Evolutionary conservation across 1,140 invertebrate genomes (phyloP).

Genomic region (Trichomalopsis sarcophagae): DNA sequence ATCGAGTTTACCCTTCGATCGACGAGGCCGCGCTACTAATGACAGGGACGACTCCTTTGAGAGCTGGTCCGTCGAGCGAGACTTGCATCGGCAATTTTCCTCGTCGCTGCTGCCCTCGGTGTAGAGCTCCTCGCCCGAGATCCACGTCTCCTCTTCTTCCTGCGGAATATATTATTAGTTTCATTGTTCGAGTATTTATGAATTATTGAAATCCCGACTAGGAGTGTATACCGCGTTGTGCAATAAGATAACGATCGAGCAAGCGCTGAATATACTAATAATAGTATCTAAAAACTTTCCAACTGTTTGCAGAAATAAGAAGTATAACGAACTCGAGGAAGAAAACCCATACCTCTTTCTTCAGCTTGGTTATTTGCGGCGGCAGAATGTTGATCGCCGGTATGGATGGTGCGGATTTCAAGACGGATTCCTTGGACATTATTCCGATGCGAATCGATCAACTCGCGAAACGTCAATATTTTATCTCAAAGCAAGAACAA

Average conservation of each 20-base stretch:
- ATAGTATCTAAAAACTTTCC: too few relatives aligned
- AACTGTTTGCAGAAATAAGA: too few relatives aligned
- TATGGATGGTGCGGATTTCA: background rate
- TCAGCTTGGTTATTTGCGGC: constrained; percentile 52
- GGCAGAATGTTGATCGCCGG: constrained; percentile 32
- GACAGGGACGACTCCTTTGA: constrained; percentile 5
- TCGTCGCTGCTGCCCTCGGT: constrained; percentile 57
- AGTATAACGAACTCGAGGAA: too few relatives aligned
- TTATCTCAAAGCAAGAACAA: background rate
- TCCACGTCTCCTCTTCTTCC: constrained; percentile 57
- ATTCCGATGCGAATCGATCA: background rate
- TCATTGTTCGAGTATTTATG: too few relatives aligned
- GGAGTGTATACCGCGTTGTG: too few relatives aligned
- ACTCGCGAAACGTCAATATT: too few relatives aligned
- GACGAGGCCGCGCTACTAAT: background rate
- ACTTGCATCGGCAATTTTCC: constrained; percentile 36
- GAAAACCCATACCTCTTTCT: constrained; percentile 51
- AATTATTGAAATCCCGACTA: too few relatives aligned
- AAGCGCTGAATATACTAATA: too few relatives aligned
- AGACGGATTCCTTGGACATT: constrained; percentile 17
- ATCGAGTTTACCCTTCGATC: background rate
- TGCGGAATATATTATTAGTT: constrained; percentile 20
- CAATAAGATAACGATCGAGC: too few relatives aligned
- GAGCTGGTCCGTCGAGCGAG: background rate
- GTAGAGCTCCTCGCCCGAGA: constrained; percentile 54